phyloP scores from a whole-genome alignment of 2,113 vertebrate species.

The Lepus americanus region DNA sequence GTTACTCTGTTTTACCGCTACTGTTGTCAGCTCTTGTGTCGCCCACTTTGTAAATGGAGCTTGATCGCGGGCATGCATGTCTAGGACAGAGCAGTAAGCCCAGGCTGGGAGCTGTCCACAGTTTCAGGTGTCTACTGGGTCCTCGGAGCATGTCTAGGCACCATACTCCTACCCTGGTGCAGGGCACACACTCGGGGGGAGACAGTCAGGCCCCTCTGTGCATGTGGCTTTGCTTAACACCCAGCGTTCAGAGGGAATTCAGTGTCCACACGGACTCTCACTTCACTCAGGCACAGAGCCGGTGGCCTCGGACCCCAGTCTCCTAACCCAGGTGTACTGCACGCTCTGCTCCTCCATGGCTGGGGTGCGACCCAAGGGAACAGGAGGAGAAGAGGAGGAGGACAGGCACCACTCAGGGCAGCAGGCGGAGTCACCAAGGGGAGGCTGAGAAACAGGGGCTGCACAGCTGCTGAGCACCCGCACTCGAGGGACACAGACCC shows the following conservation, averaged over 20 bases:
- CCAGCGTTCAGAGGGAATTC: neutral
- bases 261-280: neutral
- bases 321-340: neutral
- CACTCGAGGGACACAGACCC: accelerated
- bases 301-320: neutral
- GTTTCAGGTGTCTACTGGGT: neutral
- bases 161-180: neutral
- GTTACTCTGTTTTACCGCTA: neutral
- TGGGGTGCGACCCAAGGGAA: neutral
- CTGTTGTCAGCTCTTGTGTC: neutral
- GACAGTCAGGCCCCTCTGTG: accelerated
- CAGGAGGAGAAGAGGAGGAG: neutral
- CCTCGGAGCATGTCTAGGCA: too few relatives aligned
- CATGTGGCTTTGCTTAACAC: neutral
- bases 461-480: too few relatives aligned
- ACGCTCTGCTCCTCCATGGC: accelerated
- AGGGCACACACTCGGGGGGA: neutral
- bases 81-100: neutral
- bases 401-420: neutral
- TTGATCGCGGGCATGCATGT: neutral
- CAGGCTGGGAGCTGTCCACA: neutral
- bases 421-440: neutral
- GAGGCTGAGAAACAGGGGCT: neutral
- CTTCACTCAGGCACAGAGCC: neutral
- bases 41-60: neutral